phyloP scores from a whole-genome alignment of 2,888 invertebrate genomes.

The Aelia acuminata region DNA sequence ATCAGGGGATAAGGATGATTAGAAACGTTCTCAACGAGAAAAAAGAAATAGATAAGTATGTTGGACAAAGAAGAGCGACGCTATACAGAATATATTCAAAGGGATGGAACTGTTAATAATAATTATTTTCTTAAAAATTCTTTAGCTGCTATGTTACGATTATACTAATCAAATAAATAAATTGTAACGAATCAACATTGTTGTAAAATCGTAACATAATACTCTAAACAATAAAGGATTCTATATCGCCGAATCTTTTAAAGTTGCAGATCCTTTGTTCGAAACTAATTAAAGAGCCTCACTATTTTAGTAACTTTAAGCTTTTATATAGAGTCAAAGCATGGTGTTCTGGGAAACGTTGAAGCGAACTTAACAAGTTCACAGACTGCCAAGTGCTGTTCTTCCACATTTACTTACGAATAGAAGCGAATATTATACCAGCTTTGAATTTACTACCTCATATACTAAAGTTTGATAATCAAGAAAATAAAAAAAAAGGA shows the following conservation, averaged over 20 bases:
- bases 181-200: too few relatives aligned
- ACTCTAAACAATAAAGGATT: too few relatives aligned
- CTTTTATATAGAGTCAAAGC: neutral
- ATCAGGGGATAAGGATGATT: neutral
- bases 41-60: neutral
- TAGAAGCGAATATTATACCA: too few relatives aligned
- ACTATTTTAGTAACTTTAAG: neutral
- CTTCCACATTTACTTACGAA: too few relatives aligned
- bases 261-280: neutral
- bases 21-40: neutral
- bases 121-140: neutral
- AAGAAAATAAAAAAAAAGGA: too few relatives aligned
- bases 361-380: neutral
- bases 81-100: neutral
- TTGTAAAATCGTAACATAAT: too few relatives aligned
- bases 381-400: neutral
- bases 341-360: neutral
- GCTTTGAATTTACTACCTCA: too few relatives aligned
- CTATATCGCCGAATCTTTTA: neutral
- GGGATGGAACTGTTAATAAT: neutral
- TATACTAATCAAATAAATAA: neutral
- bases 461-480: too few relatives aligned
- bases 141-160: neutral
- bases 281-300: neutral
- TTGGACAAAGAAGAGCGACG: neutral